Evolutionary conservation across 2,113 vertebrate species (phyloP), one percentile per base, ranked within the genome.

Genomic region (Stictonetta naevosa): DNA sequence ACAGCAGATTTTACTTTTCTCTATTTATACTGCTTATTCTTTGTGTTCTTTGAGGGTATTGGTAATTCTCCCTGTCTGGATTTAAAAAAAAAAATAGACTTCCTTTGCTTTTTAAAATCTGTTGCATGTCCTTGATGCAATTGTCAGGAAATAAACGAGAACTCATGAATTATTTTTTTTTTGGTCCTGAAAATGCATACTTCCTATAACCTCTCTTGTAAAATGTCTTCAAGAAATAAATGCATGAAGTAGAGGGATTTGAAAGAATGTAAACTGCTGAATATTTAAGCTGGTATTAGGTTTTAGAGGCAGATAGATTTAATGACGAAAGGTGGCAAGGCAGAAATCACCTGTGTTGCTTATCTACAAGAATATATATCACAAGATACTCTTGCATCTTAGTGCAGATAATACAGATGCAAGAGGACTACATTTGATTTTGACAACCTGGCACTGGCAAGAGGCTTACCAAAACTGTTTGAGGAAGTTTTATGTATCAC

Each of bases 141-240:
- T 11, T 1, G 0, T 8, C 34, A 21, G 68, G 40, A 67, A 62
- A 50, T 8, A 77, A 77, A 34, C 8, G 31, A 26, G 52, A 17
- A 3, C 33, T 34, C 2, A 0, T 66, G 52, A 64, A 42, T n/a
- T n/a, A 8, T 11, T 0, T 29, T 21, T 14, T 14, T 28, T 60
- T 34, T 10, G 29, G 11, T 48, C 31, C 50, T 34, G 34, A 77
- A 16, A 6, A 0, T 18, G 5, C 19, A 36, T 6, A 1, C 28
- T 73, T 42, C 11, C 6, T 11, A 36, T 60, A 44, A 46, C 42
- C 62, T 72, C 74, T 31, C 20, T 13, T 55, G 69, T 82, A 59
- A 93, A 68, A 75, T 2, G 20, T 60, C 64, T 77, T 75, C 38
- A 3, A 26, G 26, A 29, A 52, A 17, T 1, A 1, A 8, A 3